Evolutionary conservation across 1,140 invertebrate species (phyloP), one percentile per base, ranked within the genome.

Genomic region (Harpegnathos saltator): DNA sequence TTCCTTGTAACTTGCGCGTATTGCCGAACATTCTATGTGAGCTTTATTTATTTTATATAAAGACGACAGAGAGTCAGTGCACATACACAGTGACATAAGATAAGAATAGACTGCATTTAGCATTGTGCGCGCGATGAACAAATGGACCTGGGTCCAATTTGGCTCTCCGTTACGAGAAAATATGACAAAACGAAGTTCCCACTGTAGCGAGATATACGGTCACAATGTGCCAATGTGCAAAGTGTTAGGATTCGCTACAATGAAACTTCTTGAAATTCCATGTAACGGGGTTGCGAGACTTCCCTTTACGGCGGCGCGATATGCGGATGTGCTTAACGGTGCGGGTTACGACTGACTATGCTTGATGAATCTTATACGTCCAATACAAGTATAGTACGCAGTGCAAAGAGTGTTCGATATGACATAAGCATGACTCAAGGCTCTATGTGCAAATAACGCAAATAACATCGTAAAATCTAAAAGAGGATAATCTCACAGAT

Each of bases 361-460:
- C 50, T 87, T 72, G 68, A 66, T 73, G 24, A 87, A 83, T 83
- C 66, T 83, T 82, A 87, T 89, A 85, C 85, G 89, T 90, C 89
- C 89, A 90, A 86, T 84, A 89, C 7, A 44, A 44, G 38, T 77
- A 82, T 73, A 82, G 66, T 75, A 54, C 52, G 11, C 80, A 86
- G 33, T 17, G 48, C 66, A 84, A 87, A 56, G n/a, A 15, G n/a
- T 66, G n/a, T 22, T 22, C 22, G 33, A 2, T 22, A 17, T 12
- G 22, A 78, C 29, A 69, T 65, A 65, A 58, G 33, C 22, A 26
- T 48, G 75, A n/a, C n/a, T n/a, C n/a, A 44, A 33, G 29, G 29
- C 38, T 44, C 38, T 33, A 44, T 29, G 33, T 58, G n/a, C n/a
- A 29, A 54, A 7, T 58, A 56, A 58, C 5, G 7, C 5, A 33